Evolutionary conservation across 2,113 vertebrate species (phyloP).

Genomic region (Ranitomeya variabilis): DNA sequence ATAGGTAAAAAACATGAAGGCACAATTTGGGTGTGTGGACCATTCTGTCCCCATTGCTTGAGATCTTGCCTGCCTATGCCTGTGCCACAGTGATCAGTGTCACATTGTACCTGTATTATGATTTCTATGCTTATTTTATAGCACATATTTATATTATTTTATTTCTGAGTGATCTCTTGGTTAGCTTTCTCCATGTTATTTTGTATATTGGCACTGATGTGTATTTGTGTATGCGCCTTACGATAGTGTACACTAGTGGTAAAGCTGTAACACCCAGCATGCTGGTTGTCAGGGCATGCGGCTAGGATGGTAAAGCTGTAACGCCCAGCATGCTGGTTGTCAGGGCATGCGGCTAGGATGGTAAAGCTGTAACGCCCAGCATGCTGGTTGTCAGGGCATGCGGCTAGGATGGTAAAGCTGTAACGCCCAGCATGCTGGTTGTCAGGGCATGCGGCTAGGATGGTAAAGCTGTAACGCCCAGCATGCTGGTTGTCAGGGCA

Average conservation of each 20-base stretch:
- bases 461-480: no score
- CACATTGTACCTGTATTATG: not conserved
- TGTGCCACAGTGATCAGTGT: not conserved
- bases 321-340: no score
- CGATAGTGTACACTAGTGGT: not conserved
- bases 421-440: no score
- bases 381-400: no score
- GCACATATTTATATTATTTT: not conserved
- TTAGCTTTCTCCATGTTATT: not conserved
- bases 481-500: no score
- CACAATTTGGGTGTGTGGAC: no score
- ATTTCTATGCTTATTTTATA: not conserved
- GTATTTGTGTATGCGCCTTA: not conserved
- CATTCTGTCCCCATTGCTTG: not conserved
- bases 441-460: no score
- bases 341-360: no score
- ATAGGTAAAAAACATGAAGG: not conserved
- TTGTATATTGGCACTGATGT: not conserved
- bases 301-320: no score
- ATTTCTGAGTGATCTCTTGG: not conserved
- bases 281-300: not conserved
- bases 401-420: no score
- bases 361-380: no score
- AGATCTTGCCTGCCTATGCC: not conserved
- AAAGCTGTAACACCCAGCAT: not conserved